A percentile compares a stretch with the other conserved stretches of the same genome.
phyloP scores from a whole-genome alignment of 2,797 vertebrate species.

The Aulostomus chinensis region DNA sequence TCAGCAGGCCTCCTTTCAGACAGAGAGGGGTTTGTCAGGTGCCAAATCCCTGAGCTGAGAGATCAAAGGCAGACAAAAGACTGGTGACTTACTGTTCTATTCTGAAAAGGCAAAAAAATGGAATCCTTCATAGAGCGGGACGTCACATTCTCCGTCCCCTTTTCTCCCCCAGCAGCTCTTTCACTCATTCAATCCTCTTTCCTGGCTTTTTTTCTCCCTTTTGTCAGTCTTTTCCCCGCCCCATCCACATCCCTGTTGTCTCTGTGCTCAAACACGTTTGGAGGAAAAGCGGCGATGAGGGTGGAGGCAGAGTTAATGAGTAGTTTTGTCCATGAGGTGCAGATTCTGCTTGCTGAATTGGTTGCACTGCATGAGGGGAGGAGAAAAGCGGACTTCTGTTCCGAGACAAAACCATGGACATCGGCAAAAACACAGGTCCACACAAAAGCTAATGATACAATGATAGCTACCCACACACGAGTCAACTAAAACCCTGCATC shows the following conservation, averaged over 20 bases:
- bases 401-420: conserved; percentile 24
- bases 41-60: conserved; percentile 71
- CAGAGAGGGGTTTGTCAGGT: conserved; percentile 73
- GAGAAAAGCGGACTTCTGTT: conserved; percentile 29
- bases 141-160: conserved; percentile 69
- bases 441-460: conserved; percentile 55
- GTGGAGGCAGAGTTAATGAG: conserved; percentile 66
- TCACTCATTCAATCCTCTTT: conserved; percentile 71
- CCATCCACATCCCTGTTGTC: conserved; percentile 56
- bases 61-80: conserved; percentile 78
- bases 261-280: conserved; percentile 52
- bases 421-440: conserved; percentile 19
- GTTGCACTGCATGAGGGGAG: conserved; percentile 27
- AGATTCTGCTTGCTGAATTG: conserved; percentile 51
- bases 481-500: conserved; percentile 33
- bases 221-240: conserved; percentile 56
- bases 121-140: conserved; percentile 72
- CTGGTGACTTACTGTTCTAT: conserved; percentile 79
- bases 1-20: conserved; percentile 67
- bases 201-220: conserved; percentile 49
- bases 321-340: conserved; percentile 60
- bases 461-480: conserved; percentile 44
- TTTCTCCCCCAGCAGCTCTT: conserved; percentile 64
- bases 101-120: conserved; percentile 74
- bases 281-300: too few species aligned